These are phyloP conservation scores for Frankliniella intonsa DNA, from an alignment of 2,888 invertebrate genomes.

Conservation along the genomic window DNA sequence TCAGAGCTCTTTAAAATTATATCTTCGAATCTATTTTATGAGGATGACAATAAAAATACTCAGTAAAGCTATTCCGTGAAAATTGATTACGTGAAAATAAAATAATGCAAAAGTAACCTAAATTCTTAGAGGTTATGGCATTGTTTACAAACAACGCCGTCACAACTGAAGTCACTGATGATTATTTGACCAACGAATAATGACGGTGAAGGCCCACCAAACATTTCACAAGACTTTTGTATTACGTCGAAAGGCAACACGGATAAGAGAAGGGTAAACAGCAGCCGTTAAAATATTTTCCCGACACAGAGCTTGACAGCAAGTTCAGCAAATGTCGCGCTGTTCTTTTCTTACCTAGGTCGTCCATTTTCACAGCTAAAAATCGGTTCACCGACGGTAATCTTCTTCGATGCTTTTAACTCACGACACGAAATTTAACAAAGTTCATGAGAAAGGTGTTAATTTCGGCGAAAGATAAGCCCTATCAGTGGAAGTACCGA, in stretches of 20 bases:
- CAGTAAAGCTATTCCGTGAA: neutral
- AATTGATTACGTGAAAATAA: neutral
- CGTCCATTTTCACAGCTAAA: neutral
- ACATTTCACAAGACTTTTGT: too few species aligned
- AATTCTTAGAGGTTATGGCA: neutral
- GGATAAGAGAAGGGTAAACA: neutral
- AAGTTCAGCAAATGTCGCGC: neutral
- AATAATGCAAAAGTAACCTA: neutral
- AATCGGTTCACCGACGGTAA: too few species aligned
- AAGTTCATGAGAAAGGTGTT: neutral
- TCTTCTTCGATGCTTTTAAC: neutral
- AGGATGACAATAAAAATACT: too few species aligned
- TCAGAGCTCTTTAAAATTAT: too few species aligned
- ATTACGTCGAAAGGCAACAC: neutral
- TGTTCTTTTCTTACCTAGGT: neutral
- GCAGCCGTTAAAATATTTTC: neutral
- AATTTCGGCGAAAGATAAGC: conserved; percentile 10
- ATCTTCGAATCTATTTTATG: neutral
- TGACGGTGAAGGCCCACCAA: too few species aligned
- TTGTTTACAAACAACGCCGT: conserved; percentile 3
- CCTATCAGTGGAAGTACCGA: conserved; percentile 15
- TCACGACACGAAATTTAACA: neutral
- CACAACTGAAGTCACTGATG: neutral
- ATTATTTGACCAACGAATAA: too few species aligned
- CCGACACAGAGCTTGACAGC: neutral